Conservation (phyloP, 2,888 invertebrate species). For the Agrochola lychnidis region DNA sequence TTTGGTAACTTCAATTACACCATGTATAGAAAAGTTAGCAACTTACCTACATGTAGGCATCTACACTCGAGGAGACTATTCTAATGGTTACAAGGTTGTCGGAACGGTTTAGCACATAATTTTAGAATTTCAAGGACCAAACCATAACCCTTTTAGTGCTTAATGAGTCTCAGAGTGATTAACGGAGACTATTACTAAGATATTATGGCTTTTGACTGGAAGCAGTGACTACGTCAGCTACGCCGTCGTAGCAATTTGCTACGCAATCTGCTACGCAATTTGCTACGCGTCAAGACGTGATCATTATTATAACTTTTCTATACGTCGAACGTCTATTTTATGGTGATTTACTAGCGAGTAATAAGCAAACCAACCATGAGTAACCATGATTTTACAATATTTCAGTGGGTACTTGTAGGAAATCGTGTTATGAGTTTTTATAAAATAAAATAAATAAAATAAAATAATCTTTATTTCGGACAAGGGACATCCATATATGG, state of each 20-base stretch:
- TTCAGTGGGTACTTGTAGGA: too few species aligned
- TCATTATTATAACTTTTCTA: too few species aligned
- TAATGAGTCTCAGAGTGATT: not conserved
- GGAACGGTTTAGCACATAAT: not conserved
- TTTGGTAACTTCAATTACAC: not conserved
- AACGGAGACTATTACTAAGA: not conserved
- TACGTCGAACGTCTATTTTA: not conserved
- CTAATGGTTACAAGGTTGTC: not conserved
- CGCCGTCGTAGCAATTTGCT: slow-evolving; percentile 21
- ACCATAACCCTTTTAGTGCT: not conserved
- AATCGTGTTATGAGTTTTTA: too few species aligned
- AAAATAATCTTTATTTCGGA: too few species aligned
- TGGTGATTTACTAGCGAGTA: not conserved
- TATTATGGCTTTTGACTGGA: not conserved
- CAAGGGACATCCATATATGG: too few species aligned
- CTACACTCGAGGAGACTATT: not conserved
- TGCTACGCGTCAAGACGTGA: not conserved
- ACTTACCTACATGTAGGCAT: not conserved
- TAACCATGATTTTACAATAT: too few species aligned
- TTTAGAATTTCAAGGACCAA: not conserved
- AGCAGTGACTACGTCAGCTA: slow-evolving; percentile 6
- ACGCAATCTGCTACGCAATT: slow-evolving; percentile 6
- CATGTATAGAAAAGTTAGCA: not conserved
- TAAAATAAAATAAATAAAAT: too few species aligned
- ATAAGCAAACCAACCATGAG: too few species aligned